A percentile compares a stretch with the other conserved stretches of the same genome.
phyloP scores from a whole-genome alignment of 2,797 vertebrate species.

The Smutsia gigantea region DNA sequence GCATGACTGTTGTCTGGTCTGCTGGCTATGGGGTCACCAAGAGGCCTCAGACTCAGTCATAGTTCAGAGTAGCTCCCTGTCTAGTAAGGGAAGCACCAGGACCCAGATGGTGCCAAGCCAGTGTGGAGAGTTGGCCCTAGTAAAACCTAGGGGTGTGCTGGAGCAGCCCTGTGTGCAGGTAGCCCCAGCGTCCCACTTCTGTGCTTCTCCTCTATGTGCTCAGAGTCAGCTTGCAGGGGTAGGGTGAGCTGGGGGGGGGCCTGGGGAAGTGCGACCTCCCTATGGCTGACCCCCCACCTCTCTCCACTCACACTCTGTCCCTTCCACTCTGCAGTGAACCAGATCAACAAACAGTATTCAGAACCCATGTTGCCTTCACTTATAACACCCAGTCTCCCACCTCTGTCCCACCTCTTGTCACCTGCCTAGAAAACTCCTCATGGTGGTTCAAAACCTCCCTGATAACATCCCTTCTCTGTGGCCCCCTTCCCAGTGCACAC shows the following conservation, averaged over 20 bases:
- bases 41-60: accelerated
- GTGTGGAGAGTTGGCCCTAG: not conserved
- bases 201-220: not conserved
- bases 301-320: not conserved
- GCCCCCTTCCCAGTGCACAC: accelerated
- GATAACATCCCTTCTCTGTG: not conserved
- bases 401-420: not conserved
- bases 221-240: not conserved
- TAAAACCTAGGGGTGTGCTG: too few relatives aligned
- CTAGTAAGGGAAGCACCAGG: not conserved
- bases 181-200: not conserved
- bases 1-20: not conserved
- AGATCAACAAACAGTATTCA: not conserved
- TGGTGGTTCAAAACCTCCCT: not conserved
- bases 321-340: not conserved
- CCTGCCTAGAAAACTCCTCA: not conserved
- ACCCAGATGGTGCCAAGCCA: not conserved
- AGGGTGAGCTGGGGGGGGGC: not conserved
- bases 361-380: not conserved
- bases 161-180: not conserved
- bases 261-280: not conserved
- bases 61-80: not conserved
- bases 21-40: not conserved
- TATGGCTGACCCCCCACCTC: accelerated
- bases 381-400: not conserved